These are phyloP conservation scores for Sinhomidia bicolor DNA, from an alignment of 2,888 invertebrate species.

Conservation along the genomic window DNA sequence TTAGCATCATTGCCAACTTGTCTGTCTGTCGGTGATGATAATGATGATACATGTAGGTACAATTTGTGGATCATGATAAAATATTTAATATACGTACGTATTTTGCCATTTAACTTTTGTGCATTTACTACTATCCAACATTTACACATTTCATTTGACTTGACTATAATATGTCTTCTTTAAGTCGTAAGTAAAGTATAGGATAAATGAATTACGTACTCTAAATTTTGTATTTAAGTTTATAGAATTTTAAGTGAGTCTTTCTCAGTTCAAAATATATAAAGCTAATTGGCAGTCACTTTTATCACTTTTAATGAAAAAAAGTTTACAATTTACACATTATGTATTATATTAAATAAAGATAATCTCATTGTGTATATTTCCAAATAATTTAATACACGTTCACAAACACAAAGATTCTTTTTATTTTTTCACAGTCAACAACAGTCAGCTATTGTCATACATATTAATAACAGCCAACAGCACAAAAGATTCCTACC, in stretches of 20 bases:
- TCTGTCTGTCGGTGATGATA: neutral
- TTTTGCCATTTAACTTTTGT: neutral
- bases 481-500: too few species aligned
- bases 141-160: neutral
- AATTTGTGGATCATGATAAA: slow-evolving; percentile 9
- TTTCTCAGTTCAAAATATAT: slow-evolving; percentile 1
- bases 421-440: neutral
- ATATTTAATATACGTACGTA: neutral
- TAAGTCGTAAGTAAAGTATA: neutral
- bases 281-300: neutral
- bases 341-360: slow-evolving; percentile 36
- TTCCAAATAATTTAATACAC: neutral
- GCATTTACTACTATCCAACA: neutral
- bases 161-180: neutral
- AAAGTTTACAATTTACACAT: neutral
- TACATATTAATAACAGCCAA: too few species aligned
- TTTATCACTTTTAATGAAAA: neutral
- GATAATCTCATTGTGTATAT: slow-evolving; percentile 30
- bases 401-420: too few species aligned
- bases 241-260: neutral
- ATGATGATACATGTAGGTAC: slow-evolving; percentile 9
- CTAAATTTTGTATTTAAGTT: neutral
- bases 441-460: too few species aligned
- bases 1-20: neutral
- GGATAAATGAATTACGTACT: neutral